These are phyloP conservation scores for Hetaerina americana DNA, from an alignment of 1,140 invertebrate species.

Conservation along the genomic window DNA sequence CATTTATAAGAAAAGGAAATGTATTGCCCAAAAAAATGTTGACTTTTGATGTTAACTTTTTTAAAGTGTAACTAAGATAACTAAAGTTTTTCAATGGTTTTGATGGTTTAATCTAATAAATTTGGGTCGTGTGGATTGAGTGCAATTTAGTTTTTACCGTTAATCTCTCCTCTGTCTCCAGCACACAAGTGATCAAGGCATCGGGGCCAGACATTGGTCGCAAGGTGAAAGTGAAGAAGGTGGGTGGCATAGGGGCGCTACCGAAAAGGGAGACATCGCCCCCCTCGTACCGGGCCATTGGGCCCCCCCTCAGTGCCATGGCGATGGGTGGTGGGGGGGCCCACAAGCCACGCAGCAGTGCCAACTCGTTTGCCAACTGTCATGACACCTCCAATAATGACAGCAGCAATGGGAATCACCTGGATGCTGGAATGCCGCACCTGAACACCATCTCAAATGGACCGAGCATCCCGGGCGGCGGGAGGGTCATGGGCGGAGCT, in stretches of 20 bases:
- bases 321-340: conserved; percentile 1
- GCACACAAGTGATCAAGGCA: conserved; percentile 81
- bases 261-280: conserved; percentile 17
- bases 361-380: conserved; percentile 13
- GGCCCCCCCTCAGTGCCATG: conserved; percentile 13
- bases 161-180: conserved; percentile 31
- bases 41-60: too few relatives aligned
- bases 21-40: too few relatives aligned
- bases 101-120: too few relatives aligned
- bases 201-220: conserved; percentile 75
- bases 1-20: too few relatives aligned
- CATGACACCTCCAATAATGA: conserved; percentile 9
- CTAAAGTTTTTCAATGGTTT: too few relatives aligned
- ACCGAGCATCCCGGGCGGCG: conserved; percentile 25
- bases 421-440: conserved; percentile 23
- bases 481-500: conserved; percentile 8
- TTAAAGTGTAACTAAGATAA: too few relatives aligned
- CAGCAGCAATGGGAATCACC: conserved; percentile 8
- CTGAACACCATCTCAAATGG: conserved; percentile 23
- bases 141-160: too few relatives aligned
- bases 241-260: conserved; percentile 12
- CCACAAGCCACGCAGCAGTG: conserved; percentile 9
- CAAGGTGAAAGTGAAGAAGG: conserved; percentile 55
- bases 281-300: conserved; percentile 22
- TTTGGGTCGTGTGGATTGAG: too few relatives aligned